Base-by-base conservation (phyloP, 2,113 vertebrate genomes). In the Aegithalos caudatus region DNA sequence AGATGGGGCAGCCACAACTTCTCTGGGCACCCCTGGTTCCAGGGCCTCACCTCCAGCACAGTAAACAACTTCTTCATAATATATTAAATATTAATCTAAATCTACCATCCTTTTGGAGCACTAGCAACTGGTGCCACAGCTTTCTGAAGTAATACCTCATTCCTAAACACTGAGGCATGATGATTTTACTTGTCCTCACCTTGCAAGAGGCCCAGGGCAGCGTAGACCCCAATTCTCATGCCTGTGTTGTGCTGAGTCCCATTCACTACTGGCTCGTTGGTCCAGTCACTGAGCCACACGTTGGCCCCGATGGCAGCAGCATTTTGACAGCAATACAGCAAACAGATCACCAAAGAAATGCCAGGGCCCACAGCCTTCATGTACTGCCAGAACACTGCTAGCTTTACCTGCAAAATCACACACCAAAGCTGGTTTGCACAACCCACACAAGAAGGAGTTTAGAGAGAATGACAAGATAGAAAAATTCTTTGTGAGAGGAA, bases 281-380 rank as follows among this genome's bases (percentile, higher is more conserved):
- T 98, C 99, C 99, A 99, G 83, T 97, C 96, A 44, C 99, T 99
- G 89, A 99, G 99, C 99, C 99, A 99, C 92, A 99, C 94, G 4
- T 98, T 99, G 38, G 98, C 98, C 28, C 99, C 99, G 0, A 99
- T 98, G 65, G 99, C 81, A 5, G 99, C 98, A 4, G 98, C 98
- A 6, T 98, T 99, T 97, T 99, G 99, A 79, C 98, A 98, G 86
- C 88, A 97, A 6, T 99, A 99, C 18, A 99, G 97, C 79, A 99
- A 93, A 73, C 98, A 99, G 94, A 99, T 98, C 81, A 97, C 61
- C 38, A 99, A 66, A 0, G 98, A 98, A 40, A 98, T 92, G 7
- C 97, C 66, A 17, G 98, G 96, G 16, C 98, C 96, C 20, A 99
- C 97, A 3, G 99, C 99, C 96, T 98, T 99, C 85, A 97, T 48